phyloP scores from a whole-genome alignment of 2,888 invertebrate genomes.

The Conomelus anceps region DNA sequence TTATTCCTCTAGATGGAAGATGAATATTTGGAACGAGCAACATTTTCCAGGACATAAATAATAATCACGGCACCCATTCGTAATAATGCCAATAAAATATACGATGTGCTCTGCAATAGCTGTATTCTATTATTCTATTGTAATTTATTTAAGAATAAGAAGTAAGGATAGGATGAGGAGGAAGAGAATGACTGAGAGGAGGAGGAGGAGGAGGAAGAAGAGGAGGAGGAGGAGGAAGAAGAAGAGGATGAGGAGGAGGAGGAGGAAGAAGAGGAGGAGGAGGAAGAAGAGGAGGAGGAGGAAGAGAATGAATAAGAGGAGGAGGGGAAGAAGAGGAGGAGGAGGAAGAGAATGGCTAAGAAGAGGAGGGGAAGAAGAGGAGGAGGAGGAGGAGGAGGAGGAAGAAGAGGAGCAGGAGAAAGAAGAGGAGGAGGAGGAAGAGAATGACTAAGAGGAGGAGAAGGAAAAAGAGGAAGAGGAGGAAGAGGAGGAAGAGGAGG shows the following conservation, averaged over 20 bases:
- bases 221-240: background rate
- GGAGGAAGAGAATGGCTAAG: conserved; percentile 16
- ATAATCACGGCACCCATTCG: too few relatives aligned
- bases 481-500: background rate
- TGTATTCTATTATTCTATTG: too few relatives aligned
- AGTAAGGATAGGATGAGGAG: background rate
- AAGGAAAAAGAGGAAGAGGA: background rate
- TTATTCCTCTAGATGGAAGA: background rate
- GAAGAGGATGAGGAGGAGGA: background rate
- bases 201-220: background rate
- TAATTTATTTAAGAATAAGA: too few relatives aligned
- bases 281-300: conserved; percentile 21
- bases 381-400: conserved; percentile 26
- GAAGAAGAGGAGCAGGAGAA: too few relatives aligned
- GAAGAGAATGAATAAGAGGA: background rate
- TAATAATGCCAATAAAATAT: too few relatives aligned
- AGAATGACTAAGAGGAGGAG: background rate
- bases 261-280: conserved; percentile 23
- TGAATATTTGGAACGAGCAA: background rate
- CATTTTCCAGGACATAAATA: background rate
- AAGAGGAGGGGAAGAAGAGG: conserved; percentile 19
- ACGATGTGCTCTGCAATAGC: too few relatives aligned
- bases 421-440: too few relatives aligned
- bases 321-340: background rate
- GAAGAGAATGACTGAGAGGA: background rate